Percentiles rank a stretch among this genome's conserved stretches.
Evolutionary conservation across 2,113 vertebrate genomes (phyloP).

Genomic region (Scytalopus superciliaris): DNA sequence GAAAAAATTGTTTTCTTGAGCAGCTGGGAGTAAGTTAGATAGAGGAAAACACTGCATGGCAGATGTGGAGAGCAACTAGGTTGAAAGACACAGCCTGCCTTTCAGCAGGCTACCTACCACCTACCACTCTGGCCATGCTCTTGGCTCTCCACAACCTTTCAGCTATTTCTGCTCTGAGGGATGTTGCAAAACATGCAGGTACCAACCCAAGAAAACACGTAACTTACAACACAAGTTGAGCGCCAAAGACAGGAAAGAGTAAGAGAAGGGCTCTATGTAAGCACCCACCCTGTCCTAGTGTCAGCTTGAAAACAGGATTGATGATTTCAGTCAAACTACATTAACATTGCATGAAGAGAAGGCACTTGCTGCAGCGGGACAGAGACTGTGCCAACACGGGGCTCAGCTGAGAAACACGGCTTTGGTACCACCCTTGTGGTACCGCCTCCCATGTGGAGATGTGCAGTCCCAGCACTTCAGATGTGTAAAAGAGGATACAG

Average conservation of each 20-base stretch:
- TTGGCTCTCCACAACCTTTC: neutral
- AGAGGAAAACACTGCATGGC: neutral
- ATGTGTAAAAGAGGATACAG: neutral
- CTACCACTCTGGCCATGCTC: neutral
- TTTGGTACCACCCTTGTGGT: neutral
- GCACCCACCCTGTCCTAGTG: neutral
- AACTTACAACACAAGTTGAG: neutral
- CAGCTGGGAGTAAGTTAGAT: neutral
- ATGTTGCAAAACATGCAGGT: neutral
- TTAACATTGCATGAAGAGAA: neutral
- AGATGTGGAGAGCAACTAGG: neutral
- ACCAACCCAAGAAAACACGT: neutral
- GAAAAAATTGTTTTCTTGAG: neutral
- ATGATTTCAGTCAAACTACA: neutral
- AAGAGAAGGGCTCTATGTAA: neutral
- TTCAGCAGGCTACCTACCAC: neutral
- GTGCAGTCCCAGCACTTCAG: neutral
- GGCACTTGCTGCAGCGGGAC: neutral
- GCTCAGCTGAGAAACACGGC: rapidly evolving
- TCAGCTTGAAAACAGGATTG: neutral
- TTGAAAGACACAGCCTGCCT: slow-evolving; percentile 7
- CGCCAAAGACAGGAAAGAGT: neutral
- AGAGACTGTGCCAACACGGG: neutral
- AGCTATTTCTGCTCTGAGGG: neutral
- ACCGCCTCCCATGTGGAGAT: neutral